phyloP scores from a whole-genome alignment of 2,888 invertebrate species.

The Drosophila neoperkinsi region DNA sequence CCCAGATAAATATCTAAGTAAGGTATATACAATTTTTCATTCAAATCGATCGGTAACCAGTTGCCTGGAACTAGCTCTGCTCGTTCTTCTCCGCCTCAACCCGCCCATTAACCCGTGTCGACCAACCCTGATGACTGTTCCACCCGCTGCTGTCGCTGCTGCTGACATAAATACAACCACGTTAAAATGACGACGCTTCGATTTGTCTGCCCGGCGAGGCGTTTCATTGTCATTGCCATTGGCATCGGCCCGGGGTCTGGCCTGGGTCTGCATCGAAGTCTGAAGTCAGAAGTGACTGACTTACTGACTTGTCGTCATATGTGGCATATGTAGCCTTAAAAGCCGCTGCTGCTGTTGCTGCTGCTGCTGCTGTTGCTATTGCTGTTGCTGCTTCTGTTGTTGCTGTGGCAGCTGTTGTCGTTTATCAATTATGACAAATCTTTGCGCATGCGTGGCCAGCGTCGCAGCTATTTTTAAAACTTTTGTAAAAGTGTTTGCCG shows the following conservation, averaged over 20 bases:
- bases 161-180: not conserved
- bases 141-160: slow-evolving; percentile 11
- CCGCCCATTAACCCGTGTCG: not conserved
- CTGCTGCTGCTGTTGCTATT: slow-evolving; percentile 8
- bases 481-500: slow-evolving; percentile 43
- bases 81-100: not conserved
- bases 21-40: not conserved
- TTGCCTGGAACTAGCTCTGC: not conserved
- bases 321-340: slow-evolving; percentile 50
- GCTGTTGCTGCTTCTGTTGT: slow-evolving; percentile 16
- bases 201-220: slow-evolving; percentile 67
- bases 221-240: slow-evolving; percentile 64
- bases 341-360: slow-evolving; percentile 20
- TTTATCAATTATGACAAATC: slow-evolving; percentile 85
- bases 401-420: slow-evolving; percentile 58
- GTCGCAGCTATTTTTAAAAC: slow-evolving; percentile 70
- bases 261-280: slow-evolving; percentile 33
- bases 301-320: slow-evolving; percentile 59
- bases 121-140: slow-evolving; percentile 10
- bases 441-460: slow-evolving; percentile 84
- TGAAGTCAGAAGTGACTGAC: slow-evolving; percentile 18
- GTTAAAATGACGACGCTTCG: slow-evolving; percentile 50
- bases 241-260: slow-evolving; percentile 18
- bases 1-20: not conserved
- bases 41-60: not conserved